Evolutionary conservation across 2,113 vertebrate species (phyloP).

Genomic region (Dendrocopos noguchii): DNA sequence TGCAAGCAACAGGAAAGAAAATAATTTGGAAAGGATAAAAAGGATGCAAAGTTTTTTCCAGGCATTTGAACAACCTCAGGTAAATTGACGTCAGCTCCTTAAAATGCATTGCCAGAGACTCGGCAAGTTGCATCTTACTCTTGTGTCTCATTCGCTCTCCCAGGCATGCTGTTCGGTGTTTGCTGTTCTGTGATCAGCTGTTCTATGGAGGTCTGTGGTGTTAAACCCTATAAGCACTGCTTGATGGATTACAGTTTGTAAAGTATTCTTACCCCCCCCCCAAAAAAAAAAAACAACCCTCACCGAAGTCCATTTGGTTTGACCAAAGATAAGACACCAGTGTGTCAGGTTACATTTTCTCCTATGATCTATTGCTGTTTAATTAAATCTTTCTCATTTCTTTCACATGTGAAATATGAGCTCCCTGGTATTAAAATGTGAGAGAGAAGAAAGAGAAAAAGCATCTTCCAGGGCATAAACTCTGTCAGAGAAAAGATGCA

Average conservation of each 20-base stretch:
- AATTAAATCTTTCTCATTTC: conserved; percentile 56
- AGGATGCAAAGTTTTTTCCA: background rate
- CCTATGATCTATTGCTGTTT: conserved; percentile 28
- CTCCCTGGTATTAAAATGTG: conserved; percentile 17
- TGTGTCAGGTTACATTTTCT: background rate
- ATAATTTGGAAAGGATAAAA: background rate
- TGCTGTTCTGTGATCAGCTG: background rate
- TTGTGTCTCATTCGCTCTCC: background rate
- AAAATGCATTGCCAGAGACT: background rate
- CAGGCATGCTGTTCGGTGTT: background rate
- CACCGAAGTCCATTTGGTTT: conserved; percentile 22
- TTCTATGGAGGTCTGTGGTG: background rate
- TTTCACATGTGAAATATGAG: conserved; percentile 55
- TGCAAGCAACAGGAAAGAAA: background rate
- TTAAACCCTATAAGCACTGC: conserved; percentile 2
- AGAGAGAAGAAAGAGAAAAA: background rate
- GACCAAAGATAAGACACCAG: conserved; percentile 40
- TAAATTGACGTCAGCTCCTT: background rate
- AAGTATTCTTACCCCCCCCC: background rate
- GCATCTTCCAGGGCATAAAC: conserved; percentile 29
- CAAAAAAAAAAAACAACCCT: too few species aligned
- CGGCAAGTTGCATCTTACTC: background rate
- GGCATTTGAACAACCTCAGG: background rate
- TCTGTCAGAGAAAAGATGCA: conserved; percentile 15
- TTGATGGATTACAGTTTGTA: conserved; percentile 44